phyloP scores from a whole-genome alignment of 92 coral and sea anemone genomes.

The Bergia puertoricense region DNA sequence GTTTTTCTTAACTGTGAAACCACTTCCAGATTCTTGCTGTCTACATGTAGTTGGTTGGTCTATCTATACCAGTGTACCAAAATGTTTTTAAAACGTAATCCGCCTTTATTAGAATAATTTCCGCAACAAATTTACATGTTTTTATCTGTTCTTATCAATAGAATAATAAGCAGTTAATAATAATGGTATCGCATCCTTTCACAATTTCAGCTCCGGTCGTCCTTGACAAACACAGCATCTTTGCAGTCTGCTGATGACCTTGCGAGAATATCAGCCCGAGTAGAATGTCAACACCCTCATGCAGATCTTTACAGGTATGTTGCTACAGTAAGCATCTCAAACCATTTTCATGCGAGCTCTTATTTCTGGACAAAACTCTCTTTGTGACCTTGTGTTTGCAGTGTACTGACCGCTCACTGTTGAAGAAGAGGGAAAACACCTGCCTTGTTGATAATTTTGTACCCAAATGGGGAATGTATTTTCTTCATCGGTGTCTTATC shows the following conservation, averaged over 20 bases:
- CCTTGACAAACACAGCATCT: slow-evolving; percentile 75
- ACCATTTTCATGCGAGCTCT: not conserved
- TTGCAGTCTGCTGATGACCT: slow-evolving; percentile 69
- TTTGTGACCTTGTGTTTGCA: not conserved
- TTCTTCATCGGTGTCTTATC: too few species aligned
- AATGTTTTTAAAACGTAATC: too few species aligned
- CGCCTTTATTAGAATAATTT: too few species aligned
- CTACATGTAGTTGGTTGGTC: too few species aligned
- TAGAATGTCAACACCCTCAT: slow-evolving; percentile 98
- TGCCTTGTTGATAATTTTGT: too few species aligned
- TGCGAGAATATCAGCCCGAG: slow-evolving; percentile 61
- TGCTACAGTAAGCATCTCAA: not conserved
- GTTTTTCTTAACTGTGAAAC: too few species aligned
- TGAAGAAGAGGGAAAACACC: too few species aligned
- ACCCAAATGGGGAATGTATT: not conserved
- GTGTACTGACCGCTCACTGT: not conserved
- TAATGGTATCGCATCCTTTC: not conserved
- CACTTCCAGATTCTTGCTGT: too few species aligned
- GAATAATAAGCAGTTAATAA: not conserved
- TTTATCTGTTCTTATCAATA: not conserved
- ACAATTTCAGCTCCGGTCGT: slow-evolving; percentile 64
- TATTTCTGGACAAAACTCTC: too few species aligned
- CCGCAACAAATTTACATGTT: too few species aligned
- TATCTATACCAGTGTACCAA: too few species aligned
- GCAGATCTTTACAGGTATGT: slow-evolving; percentile 88